Percentiles rank a stretch among this genome's conserved stretches.
Conservation (phyloP, 2,113 vertebrate species). For the Junco hyemalis region DNA sequence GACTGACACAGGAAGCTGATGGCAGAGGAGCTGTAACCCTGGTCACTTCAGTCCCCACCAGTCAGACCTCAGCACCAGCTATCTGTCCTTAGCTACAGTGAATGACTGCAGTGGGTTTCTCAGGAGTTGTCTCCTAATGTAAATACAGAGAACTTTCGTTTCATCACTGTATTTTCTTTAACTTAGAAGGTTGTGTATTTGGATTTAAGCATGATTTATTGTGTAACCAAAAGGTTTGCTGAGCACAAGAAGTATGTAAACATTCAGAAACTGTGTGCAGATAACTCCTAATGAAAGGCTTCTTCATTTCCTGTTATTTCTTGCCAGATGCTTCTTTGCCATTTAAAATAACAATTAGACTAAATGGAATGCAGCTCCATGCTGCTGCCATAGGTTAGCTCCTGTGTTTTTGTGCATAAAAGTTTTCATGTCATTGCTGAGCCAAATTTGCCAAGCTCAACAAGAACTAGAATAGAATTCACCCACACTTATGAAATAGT, state of each 20-base stretch:
- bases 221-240: neutral
- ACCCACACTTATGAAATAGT: neutral
- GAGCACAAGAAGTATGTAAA: neutral
- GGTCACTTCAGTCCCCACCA: neutral
- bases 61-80: neutral
- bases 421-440: neutral
- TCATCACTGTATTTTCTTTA: neutral
- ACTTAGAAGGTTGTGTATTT: neutral
- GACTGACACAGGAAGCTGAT: neutral
- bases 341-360: accelerated
- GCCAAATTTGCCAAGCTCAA: neutral
- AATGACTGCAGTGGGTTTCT: neutral
- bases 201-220: neutral
- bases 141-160: neutral
- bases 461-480: neutral
- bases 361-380: neutral
- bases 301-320: neutral
- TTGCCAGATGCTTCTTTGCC: neutral
- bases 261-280: neutral
- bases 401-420: neutral
- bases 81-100: accelerated
- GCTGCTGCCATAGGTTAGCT: neutral
- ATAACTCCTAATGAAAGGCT: neutral
- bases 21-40: neutral
- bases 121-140: neutral